These are phyloP conservation scores for Tupaia chinensis DNA, from an alignment of 2,113 vertebrate genomes.

Conservation along the genomic window DNA sequence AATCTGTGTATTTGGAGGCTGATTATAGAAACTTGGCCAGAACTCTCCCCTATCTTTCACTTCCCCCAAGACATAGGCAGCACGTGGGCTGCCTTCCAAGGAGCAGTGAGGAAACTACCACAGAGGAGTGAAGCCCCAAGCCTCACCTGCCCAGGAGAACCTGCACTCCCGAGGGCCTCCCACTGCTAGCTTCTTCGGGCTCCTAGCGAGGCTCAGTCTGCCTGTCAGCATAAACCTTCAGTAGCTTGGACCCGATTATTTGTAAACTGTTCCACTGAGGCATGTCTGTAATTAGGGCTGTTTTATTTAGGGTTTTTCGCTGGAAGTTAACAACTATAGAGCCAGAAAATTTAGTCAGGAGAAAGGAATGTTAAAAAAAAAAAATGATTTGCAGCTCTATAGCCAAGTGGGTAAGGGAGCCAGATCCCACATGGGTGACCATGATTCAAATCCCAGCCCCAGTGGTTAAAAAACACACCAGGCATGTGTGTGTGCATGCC, in stretches of 20 bases:
- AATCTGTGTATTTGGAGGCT: constrained; percentile 61
- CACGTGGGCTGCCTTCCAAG: neutral
- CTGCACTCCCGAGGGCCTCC: neutral
- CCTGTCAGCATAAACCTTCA: neutral
- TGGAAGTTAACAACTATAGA: neutral
- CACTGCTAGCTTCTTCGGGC: no score
- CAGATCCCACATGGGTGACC: no score
- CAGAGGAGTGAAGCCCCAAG: neutral
- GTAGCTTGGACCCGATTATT: neutral
- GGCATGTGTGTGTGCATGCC: no score
- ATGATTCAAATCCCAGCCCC: no score
- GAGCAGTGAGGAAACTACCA: neutral
- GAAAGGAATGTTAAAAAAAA: neutral
- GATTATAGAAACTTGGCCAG: constrained; percentile 79
- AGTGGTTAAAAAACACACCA: no score
- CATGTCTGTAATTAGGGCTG: neutral
- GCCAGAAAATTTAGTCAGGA: neutral
- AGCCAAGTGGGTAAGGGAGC: no score
- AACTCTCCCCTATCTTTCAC: neutral
- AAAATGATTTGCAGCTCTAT: no score
- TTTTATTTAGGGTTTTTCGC: constrained; percentile 21
- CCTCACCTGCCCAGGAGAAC: no score
- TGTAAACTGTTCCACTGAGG: neutral
- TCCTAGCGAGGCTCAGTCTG: neutral
- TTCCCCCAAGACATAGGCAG: neutral